Conservation (phyloP, 2,113 vertebrate species). For the Rafetus swinhoei region DNA sequence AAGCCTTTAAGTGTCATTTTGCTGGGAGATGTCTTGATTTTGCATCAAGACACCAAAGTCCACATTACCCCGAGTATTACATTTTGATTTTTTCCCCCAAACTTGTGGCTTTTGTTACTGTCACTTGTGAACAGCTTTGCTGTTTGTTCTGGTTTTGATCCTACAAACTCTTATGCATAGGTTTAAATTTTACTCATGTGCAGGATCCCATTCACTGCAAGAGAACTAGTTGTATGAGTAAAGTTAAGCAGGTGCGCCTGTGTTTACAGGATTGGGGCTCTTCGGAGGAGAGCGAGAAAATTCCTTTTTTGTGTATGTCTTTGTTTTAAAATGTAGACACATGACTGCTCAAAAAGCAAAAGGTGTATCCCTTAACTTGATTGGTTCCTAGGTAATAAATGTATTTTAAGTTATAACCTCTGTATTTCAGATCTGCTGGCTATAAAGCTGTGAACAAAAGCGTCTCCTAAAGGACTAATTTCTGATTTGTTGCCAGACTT, state of each 20-base stretch:
- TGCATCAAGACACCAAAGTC: too few relatives aligned
- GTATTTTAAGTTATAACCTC: background rate
- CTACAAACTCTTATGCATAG: background rate
- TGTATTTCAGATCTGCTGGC: background rate
- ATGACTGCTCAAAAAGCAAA: background rate
- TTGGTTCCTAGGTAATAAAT: background rate
- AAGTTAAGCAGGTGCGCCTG: background rate
- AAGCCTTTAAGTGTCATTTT: fast-evolving
- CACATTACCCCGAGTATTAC: background rate
- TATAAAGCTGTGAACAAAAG: background rate
- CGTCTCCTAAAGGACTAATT: background rate
- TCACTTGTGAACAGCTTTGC: too few relatives aligned
- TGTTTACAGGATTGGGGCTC: background rate
- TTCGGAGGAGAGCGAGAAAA: too few relatives aligned
- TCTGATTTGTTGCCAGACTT: fast-evolving
- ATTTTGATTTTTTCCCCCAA: background rate
- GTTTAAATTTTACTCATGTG: background rate
- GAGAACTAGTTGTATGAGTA: too few relatives aligned
- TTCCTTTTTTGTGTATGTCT: too few relatives aligned
- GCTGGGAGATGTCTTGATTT: background rate
- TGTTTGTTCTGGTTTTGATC: background rate
- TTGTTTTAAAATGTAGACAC: background rate
- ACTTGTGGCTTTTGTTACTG: background rate
- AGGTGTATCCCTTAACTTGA: background rate
- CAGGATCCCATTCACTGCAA: background rate